phyloP scores from a whole-genome alignment of 2,797 vertebrate species.

The Crocodylus rhombifer region DNA sequence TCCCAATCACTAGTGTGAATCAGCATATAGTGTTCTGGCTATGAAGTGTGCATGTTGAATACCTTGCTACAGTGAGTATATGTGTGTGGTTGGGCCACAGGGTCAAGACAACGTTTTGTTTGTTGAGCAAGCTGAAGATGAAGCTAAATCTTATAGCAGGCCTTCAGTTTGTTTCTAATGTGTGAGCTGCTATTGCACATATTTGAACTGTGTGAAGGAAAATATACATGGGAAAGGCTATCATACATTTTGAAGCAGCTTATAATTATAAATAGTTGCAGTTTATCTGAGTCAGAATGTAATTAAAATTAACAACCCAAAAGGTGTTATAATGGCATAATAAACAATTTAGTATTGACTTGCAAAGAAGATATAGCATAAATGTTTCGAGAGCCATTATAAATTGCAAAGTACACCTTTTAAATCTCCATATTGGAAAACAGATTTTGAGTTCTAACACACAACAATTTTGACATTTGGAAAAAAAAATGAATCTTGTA shows the following conservation, averaged over 20 bases:
- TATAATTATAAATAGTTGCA: slow-evolving; percentile 34
- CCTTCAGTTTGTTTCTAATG: not conserved
- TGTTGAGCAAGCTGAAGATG: not conserved
- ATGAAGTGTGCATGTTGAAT: accelerated
- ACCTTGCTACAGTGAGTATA: not conserved
- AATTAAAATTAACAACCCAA: slow-evolving; percentile 24
- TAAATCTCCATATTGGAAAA: not conserved
- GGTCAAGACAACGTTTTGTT: not conserved
- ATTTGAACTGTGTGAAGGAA: not conserved
- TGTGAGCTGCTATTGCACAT: not conserved
- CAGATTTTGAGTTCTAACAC: not conserved
- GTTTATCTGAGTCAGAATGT: slow-evolving; percentile 39
- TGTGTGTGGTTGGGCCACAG: not conserved
- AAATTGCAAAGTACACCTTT: not conserved
- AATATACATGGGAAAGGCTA: not conserved
- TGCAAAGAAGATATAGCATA: not conserved
- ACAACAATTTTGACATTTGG: not conserved
- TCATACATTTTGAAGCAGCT: not conserved
- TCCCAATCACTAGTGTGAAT: not conserved
- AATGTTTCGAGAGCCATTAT: accelerated
- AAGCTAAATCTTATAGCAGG: not conserved
- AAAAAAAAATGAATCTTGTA: not conserved
- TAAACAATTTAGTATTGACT: not conserved
- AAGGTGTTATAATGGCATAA: not conserved
- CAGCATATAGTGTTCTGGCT: not conserved